Percentiles rank a stretch among this genome's conserved stretches.
phyloP scores from a whole-genome alignment of 1,140 invertebrate species.

The Drosophila micromelanica region DNA sequence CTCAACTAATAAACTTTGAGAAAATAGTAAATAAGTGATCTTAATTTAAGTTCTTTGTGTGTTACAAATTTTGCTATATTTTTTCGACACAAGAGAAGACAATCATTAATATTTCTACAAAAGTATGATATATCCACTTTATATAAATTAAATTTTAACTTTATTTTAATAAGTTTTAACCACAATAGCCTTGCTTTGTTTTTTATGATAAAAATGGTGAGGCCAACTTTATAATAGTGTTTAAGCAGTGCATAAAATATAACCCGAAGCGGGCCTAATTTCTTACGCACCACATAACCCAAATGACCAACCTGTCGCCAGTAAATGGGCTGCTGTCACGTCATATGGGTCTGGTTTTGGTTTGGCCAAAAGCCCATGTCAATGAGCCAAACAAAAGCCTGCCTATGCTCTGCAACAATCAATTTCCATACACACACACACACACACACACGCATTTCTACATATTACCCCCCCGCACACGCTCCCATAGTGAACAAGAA shows the following conservation, averaged over 20 bases:
- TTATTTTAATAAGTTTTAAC: too few species aligned
- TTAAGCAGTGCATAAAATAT: slow-evolving; percentile 37
- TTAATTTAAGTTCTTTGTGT: too few species aligned
- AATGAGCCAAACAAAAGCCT: slow-evolving; percentile 28
- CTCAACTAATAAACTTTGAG: too few species aligned
- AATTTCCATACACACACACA: slow-evolving; percentile 63
- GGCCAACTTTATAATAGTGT: slow-evolving; percentile 31
- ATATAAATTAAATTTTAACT: too few species aligned
- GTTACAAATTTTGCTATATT: too few species aligned
- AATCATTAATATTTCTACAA: too few species aligned
- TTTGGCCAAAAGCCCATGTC: slow-evolving; percentile 33
- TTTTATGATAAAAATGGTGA: not conserved
- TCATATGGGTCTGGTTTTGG: slow-evolving; percentile 52
- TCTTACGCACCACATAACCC: slow-evolving; percentile 62
- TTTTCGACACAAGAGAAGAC: too few species aligned
- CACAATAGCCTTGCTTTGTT: too few species aligned
- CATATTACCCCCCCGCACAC: not conserved
- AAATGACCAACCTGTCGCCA: slow-evolving; percentile 77
- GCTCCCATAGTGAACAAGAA: not conserved
- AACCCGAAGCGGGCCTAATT: slow-evolving; percentile 51
- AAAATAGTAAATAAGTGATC: too few species aligned
- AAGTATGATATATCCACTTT: too few species aligned
- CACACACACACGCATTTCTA: slow-evolving; percentile 1
- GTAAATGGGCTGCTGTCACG: slow-evolving; percentile 73
- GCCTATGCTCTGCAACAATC: slow-evolving; percentile 48